A percentile compares a stretch with the other conserved stretches of the same genome.
phyloP scores from a whole-genome alignment of 2,888 invertebrate species.

The Lypha dubia region DNA sequence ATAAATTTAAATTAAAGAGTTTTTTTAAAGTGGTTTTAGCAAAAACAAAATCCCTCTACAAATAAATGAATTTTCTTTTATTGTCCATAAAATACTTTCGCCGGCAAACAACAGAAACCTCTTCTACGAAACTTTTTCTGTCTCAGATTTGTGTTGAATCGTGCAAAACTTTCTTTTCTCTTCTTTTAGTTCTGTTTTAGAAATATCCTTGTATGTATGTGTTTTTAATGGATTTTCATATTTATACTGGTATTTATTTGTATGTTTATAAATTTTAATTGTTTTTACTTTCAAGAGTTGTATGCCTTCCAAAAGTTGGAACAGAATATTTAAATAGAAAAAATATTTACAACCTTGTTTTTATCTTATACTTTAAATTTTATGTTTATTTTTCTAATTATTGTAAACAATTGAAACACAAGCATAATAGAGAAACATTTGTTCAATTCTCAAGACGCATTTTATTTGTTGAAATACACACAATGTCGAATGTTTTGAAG shows the following conservation, averaged over 20 bases:
- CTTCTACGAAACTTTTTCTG: slow-evolving; percentile 11
- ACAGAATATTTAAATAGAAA: slow-evolving; percentile 37
- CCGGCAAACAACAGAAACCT: background rate
- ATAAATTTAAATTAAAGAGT: background rate
- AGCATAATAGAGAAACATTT: slow-evolving; percentile 20
- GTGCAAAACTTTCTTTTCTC: background rate
- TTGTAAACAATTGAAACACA: background rate
- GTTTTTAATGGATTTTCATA: slow-evolving; percentile 56
- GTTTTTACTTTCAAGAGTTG: slow-evolving; percentile 10
- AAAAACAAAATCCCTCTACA: background rate
- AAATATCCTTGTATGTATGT: slow-evolving; percentile 29
- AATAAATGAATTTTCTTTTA: background rate
- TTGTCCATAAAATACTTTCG: slow-evolving; percentile 1
- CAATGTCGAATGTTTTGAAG: background rate
- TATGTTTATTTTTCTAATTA: background rate
- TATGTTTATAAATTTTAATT: slow-evolving; percentile 39
- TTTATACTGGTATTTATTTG: slow-evolving; percentile 47
- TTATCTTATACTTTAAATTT: background rate
- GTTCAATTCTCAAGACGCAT: slow-evolving; percentile 25
- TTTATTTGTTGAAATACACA: background rate
- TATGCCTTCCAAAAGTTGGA: slow-evolving; percentile 22
- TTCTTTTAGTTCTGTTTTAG: slow-evolving; percentile 2
- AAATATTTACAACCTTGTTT: slow-evolving; percentile 30
- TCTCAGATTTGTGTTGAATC: background rate
- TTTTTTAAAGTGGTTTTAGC: background rate